These are phyloP conservation scores for Cheilosia vulpina DNA, from an alignment of 2,888 invertebrate genomes.

Conservation along the genomic window DNA sequence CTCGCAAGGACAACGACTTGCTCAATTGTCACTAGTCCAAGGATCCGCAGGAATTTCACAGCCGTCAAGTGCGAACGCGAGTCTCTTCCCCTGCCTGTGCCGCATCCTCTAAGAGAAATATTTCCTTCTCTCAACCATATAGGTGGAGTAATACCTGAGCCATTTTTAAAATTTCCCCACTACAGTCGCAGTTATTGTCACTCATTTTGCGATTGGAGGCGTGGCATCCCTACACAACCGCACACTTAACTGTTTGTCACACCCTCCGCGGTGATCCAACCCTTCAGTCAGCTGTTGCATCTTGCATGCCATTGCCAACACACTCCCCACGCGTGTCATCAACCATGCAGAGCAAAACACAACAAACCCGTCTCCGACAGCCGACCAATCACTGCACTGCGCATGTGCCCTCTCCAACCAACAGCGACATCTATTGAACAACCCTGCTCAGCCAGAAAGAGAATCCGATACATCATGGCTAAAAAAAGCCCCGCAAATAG, in stretches of 20 bases:
- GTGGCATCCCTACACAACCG: slow-evolving; percentile 40
- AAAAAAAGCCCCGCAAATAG: slow-evolving; percentile 62
- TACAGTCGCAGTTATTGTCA: slow-evolving; percentile 49
- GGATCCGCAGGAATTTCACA: slow-evolving; percentile 58
- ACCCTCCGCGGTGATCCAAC: slow-evolving; percentile 37
- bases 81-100: slow-evolving; percentile 27
- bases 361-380: slow-evolving; percentile 53
- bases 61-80: slow-evolving; percentile 24
- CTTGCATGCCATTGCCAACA: slow-evolving; percentile 67
- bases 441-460: slow-evolving; percentile 55
- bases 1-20: slow-evolving; percentile 52
- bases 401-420: slow-evolving; percentile 71
- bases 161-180: slow-evolving; percentile 75
- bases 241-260: slow-evolving; percentile 33
- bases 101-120: slow-evolving; percentile 69
- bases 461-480: slow-evolving; percentile 65
- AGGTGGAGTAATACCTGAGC: slow-evolving; percentile 71
- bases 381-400: slow-evolving; percentile 63
- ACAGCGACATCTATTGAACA: slow-evolving; percentile 73
- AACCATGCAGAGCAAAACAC: slow-evolving; percentile 51
- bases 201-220: slow-evolving; percentile 61
- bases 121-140: slow-evolving; percentile 51
- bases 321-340: slow-evolving; percentile 14
- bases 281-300: slow-evolving; percentile 74
- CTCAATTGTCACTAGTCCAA: slow-evolving; percentile 26